Percentiles rank a stretch among this genome's conserved stretches.
Evolutionary conservation across 2,888 invertebrate species (phyloP).

Genomic region (Agonopterix arenella): DNA sequence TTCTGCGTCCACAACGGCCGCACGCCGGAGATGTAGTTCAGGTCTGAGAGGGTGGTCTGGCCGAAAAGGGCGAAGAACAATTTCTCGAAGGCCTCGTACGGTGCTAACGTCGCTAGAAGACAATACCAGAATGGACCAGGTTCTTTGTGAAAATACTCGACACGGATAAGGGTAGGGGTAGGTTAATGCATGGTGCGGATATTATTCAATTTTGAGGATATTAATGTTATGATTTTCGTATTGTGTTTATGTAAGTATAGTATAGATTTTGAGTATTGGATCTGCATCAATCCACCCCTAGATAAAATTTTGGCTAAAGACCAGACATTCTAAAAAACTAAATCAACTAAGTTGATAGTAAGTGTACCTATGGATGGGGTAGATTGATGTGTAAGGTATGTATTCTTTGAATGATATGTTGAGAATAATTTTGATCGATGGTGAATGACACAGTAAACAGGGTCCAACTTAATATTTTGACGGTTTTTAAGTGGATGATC

Average conservation of each 20-base stretch:
- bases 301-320: conserved; percentile 9
- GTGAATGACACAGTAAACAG: no score
- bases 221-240: no score
- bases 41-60: conserved; percentile 91
- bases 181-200: conserved; percentile 16
- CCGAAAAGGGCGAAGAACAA: conserved; percentile 99
- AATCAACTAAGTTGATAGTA: conserved; percentile 40
- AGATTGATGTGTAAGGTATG: conserved; percentile 42
- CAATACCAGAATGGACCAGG: conserved; percentile 67
- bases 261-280: neutral
- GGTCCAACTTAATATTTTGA: no score
- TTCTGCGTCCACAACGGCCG: conserved; percentile 90
- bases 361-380: conserved; percentile 35
- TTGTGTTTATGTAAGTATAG: no score
- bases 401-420: neutral
- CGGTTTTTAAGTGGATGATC: no score
- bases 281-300: conserved; percentile 49
- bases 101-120: conserved; percentile 88
- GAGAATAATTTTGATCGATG: no score
- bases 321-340: conserved; percentile 33
- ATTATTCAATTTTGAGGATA: neutral
- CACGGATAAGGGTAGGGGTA: conserved; percentile 37
- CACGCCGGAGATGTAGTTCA: conserved; percentile 82
- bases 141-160: conserved; percentile 36
- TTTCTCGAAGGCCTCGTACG: conserved; percentile 96